Conservation (phyloP, 2,888 invertebrate genomes). For the Lymantria dispar region DNA sequence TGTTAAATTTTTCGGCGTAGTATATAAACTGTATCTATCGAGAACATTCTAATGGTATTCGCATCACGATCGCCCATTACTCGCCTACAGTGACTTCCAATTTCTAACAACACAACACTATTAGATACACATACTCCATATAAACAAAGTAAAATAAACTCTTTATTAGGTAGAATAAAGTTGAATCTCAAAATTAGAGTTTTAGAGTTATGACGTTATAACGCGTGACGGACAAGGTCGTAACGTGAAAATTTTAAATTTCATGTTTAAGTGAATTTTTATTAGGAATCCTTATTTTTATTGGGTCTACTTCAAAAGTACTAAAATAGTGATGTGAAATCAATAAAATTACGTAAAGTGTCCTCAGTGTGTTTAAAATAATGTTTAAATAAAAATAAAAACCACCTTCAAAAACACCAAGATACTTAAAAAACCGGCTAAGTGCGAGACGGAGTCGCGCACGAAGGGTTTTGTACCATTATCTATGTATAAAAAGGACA, state of each 20-base stretch:
- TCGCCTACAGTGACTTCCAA: slow-evolving; percentile 81
- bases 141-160: slow-evolving; percentile 26
- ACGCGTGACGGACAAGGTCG: slow-evolving; percentile 35
- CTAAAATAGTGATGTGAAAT: not conserved
- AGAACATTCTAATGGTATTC: slow-evolving; percentile 70
- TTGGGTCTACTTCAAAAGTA: slow-evolving; percentile 37
- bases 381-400: too few relatives aligned
- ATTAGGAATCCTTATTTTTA: slow-evolving; percentile 72
- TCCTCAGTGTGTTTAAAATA: too few relatives aligned
- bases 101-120: slow-evolving; percentile 56
- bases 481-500: too few relatives aligned
- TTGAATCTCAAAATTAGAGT: slow-evolving; percentile 8
- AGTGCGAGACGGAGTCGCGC: too few relatives aligned
- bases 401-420: too few relatives aligned
- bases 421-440: too few relatives aligned
- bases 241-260: slow-evolving; percentile 79
- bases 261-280: slow-evolving; percentile 80
- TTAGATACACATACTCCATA: slow-evolving; percentile 37
- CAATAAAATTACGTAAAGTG: too few relatives aligned
- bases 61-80: slow-evolving; percentile 76
- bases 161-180: slow-evolving; percentile 13
- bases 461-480: too few relatives aligned
- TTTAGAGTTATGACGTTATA: slow-evolving; percentile 31
- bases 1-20: slow-evolving; percentile 56
- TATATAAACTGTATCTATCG: slow-evolving; percentile 57